phyloP scores from a whole-genome alignment of 2,888 invertebrate genomes.

The Octodonta nipae region DNA sequence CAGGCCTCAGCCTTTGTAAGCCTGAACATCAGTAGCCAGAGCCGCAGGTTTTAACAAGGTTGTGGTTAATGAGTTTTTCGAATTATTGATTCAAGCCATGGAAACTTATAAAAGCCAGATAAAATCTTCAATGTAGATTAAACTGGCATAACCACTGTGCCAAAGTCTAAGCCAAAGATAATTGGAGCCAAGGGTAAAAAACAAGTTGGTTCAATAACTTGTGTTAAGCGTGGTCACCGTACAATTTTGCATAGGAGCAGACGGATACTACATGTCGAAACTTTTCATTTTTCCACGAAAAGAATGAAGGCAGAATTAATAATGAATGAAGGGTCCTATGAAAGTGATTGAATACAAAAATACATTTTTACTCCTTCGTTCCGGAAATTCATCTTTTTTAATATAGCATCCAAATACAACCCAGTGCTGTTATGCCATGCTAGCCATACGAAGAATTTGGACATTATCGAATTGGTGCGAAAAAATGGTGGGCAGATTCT shows the following conservation, averaged over 20 bases:
- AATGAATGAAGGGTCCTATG: not conserved
- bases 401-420: not conserved
- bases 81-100: not conserved
- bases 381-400: not conserved
- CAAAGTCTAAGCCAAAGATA: not conserved
- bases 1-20: not conserved
- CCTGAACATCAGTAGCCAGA: not conserved
- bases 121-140: not conserved
- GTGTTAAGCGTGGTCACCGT: not conserved
- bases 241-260: not conserved
- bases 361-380: not conserved
- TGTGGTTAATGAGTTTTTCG: not conserved
- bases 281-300: not conserved
- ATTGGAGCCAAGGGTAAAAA: not conserved
- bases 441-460: constrained; percentile 1
- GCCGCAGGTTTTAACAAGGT: not conserved
- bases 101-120: not conserved
- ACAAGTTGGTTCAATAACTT: not conserved
- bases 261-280: not conserved
- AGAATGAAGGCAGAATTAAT: constrained; percentile 1
- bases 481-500: not conserved
- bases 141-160: not conserved
- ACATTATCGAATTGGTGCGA: too few species aligned
- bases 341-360: not conserved
- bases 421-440: not conserved